phyloP scores from a whole-genome alignment of 2,888 invertebrate species.

The Notodonta dromedarius region DNA sequence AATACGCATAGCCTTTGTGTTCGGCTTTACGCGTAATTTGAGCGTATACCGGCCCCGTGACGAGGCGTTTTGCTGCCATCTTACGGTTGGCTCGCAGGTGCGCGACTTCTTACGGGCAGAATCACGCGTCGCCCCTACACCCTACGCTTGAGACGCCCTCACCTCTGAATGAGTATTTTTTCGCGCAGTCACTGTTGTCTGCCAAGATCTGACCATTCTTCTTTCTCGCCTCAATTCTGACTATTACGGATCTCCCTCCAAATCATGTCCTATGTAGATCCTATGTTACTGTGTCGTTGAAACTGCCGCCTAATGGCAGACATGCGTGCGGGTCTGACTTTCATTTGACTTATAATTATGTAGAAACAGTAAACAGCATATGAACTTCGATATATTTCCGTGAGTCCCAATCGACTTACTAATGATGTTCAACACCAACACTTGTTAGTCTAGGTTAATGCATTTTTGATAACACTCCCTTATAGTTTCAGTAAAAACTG shows the following conservation, averaged over 20 bases:
- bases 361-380: too few relatives aligned
- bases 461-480: conserved; percentile 55
- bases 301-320: too few relatives aligned
- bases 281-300: too few relatives aligned
- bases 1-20: conserved; percentile 84
- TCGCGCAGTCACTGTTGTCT: conserved; percentile 54
- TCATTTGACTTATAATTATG: too few relatives aligned
- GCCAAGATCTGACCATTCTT: not conserved
- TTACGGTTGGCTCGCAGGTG: conserved; percentile 68
- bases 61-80: conserved; percentile 73
- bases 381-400: too few relatives aligned
- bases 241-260: too few relatives aligned
- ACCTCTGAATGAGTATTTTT: conserved; percentile 16
- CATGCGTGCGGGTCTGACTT: too few relatives aligned
- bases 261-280: too few relatives aligned
- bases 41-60: conserved; percentile 78
- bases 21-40: conserved; percentile 83
- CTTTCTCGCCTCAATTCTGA: too few relatives aligned
- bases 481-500: conserved; percentile 51
- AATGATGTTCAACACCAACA: conserved; percentile 6
- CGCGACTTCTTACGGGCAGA: conserved; percentile 59
- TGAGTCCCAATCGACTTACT: too few relatives aligned
- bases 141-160: conserved; percentile 6
- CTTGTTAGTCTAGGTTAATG: conserved; percentile 34
- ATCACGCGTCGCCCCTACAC: conserved; percentile 51